Conservation (phyloP, 2,797 vertebrate genomes). For the Gallinago stenura region DNA sequence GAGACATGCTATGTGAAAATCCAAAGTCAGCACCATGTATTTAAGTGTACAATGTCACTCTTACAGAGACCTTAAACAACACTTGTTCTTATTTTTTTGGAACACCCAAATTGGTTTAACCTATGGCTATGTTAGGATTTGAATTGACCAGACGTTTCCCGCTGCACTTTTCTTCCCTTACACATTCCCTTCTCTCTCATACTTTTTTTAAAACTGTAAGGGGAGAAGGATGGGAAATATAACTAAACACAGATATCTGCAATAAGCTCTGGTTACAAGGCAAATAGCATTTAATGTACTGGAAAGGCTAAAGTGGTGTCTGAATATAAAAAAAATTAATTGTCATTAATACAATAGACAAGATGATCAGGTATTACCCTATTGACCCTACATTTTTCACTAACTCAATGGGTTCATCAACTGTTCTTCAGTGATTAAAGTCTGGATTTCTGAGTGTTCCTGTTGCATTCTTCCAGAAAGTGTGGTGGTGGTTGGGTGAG, state of each 20-base stretch:
- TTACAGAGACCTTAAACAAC: background rate
- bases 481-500: background rate
- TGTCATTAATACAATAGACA: background rate
- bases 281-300: background rate
- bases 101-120: background rate
- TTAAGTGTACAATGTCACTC: background rate
- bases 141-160: background rate
- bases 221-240: background rate
- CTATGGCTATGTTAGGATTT: background rate
- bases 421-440: background rate
- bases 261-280: background rate
- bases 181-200: rapidly evolving
- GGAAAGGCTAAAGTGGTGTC: background rate
- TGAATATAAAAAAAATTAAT: background rate
- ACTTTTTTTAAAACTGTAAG: background rate
- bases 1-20: background rate
- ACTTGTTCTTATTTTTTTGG: background rate
- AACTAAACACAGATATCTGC: background rate
- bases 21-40: background rate
- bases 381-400: background rate
- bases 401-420: background rate
- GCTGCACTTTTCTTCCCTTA: background rate
- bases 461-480: background rate
- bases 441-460: background rate
- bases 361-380: background rate